A percentile compares a stretch with the other conserved stretches of the same genome.
Evolutionary conservation across 2,113 vertebrate species (phyloP).

Genomic region (Gobio gobio): DNA sequence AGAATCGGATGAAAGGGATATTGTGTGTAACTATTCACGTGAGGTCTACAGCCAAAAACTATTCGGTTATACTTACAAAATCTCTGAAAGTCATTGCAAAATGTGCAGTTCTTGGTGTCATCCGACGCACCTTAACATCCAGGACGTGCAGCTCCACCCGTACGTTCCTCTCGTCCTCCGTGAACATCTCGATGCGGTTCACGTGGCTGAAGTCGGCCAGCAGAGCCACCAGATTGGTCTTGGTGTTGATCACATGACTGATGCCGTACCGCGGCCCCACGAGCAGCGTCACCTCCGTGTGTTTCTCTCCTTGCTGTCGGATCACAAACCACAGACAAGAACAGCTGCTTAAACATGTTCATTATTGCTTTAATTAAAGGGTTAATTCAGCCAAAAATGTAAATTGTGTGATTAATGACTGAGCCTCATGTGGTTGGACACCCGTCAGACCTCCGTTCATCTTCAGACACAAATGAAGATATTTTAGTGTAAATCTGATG

Average conservation of each 20-base stretch:
- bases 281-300: slow-evolving; percentile 93
- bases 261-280: slow-evolving; percentile 95
- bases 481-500: too few relatives aligned
- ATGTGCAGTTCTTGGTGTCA: not conserved
- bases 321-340: not conserved
- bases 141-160: slow-evolving; percentile 95
- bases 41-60: too few relatives aligned
- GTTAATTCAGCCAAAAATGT: too few relatives aligned
- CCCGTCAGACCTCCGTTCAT: too few relatives aligned
- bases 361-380: too few relatives aligned
- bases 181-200: slow-evolving; percentile 98
- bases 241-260: slow-evolving; percentile 98
- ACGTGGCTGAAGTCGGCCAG: slow-evolving; percentile 98
- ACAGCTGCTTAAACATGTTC: not conserved
- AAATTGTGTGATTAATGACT: too few relatives aligned
- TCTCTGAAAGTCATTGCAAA: not conserved
- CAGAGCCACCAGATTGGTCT: slow-evolving; percentile 94
- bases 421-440: too few relatives aligned
- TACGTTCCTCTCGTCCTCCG: slow-evolving; percentile 89
- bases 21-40: not conserved
- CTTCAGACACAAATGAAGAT: too few relatives aligned
- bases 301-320: slow-evolving; percentile 92
- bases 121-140: slow-evolving; percentile 87
- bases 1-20: not conserved
- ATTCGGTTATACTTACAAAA: not conserved